These are phyloP conservation scores for Lycaena phlaeas DNA, from an alignment of 2,888 invertebrate species.

Conservation along the genomic window DNA sequence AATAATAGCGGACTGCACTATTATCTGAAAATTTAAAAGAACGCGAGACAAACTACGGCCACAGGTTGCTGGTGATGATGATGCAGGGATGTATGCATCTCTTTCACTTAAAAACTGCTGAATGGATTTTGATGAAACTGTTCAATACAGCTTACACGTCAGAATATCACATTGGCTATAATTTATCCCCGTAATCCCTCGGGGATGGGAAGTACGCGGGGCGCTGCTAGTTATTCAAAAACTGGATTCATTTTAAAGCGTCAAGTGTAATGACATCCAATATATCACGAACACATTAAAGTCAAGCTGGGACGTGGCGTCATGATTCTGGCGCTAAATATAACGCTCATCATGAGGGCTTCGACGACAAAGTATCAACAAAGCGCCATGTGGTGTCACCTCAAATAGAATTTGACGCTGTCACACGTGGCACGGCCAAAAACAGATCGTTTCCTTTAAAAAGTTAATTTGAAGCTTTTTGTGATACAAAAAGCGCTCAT, in stretches of 20 bases:
- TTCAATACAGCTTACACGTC: too few relatives aligned
- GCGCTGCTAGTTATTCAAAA: too few relatives aligned
- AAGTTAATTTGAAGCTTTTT: constrained; percentile 70
- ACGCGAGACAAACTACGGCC: too few relatives aligned
- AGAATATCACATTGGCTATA: too few relatives aligned
- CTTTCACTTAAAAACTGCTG: too few relatives aligned
- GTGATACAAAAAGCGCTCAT: constrained; percentile 55
- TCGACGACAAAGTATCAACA: constrained; percentile 64
- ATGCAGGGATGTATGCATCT: too few relatives aligned
- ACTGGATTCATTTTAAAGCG: background rate
- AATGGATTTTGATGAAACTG: too few relatives aligned
- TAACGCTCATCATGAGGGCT: constrained; percentile 59
- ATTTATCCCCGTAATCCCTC: too few relatives aligned
- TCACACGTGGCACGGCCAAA: constrained; percentile 65
- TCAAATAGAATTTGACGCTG: constrained; percentile 56
- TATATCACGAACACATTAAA: constrained; percentile 56
- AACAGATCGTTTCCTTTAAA: constrained; percentile 72
- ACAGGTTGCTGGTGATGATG: too few relatives aligned
- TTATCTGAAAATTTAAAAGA: too few relatives aligned
- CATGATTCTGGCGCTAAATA: constrained; percentile 55
- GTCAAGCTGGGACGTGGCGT: constrained; percentile 52
- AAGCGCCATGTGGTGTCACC: constrained; percentile 49
- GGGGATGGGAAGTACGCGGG: too few relatives aligned
- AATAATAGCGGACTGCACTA: too few relatives aligned
- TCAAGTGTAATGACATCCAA: constrained; percentile 33